phyloP scores from a whole-genome alignment of 2,797 vertebrate genomes.

The Alcedo atthis region DNA sequence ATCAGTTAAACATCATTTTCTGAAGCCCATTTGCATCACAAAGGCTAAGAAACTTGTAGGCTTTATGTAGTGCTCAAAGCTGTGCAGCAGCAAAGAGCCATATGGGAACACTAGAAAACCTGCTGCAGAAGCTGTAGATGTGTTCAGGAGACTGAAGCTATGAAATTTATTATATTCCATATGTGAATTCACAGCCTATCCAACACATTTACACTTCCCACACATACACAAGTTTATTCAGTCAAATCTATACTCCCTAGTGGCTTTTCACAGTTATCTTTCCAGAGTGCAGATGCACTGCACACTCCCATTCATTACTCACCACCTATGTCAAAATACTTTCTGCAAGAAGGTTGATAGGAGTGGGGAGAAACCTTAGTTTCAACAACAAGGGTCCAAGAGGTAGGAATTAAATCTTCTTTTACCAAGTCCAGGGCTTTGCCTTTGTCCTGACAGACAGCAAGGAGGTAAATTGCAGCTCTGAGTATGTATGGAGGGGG shows the following conservation, averaged over 20 bases:
- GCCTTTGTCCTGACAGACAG: constrained; percentile 85
- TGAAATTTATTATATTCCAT: constrained; percentile 13
- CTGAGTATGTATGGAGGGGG: constrained; percentile 80
- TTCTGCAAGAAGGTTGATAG: background rate
- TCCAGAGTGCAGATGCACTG: background rate
- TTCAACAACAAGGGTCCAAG: background rate
- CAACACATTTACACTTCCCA: constrained; percentile 48
- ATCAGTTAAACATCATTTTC: constrained; percentile 31
- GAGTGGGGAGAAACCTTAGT: background rate
- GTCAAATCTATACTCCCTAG: constrained; percentile 2
- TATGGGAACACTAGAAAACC: constrained; percentile 42
- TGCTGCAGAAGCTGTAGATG: constrained; percentile 40
- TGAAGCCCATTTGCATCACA: constrained; percentile 55
- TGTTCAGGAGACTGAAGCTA: background rate
- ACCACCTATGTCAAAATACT: constrained; percentile 12
- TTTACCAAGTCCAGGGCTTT: constrained; percentile 82
- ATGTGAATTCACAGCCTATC: constrained; percentile 38
- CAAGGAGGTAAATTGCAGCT: constrained; percentile 89
- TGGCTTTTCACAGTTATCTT: constrained; percentile 39
- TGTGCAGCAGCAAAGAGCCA: constrained; percentile 33
- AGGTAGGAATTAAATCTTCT: background rate
- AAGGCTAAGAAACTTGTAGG: constrained; percentile 31
- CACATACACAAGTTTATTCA: constrained; percentile 38
- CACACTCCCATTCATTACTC: background rate
- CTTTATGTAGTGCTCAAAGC: constrained; percentile 39